A percentile compares a stretch with the other conserved stretches of the same genome.
Conservation (phyloP, 1,140 invertebrate genomes). For the Trichonephila clavipes region DNA sequence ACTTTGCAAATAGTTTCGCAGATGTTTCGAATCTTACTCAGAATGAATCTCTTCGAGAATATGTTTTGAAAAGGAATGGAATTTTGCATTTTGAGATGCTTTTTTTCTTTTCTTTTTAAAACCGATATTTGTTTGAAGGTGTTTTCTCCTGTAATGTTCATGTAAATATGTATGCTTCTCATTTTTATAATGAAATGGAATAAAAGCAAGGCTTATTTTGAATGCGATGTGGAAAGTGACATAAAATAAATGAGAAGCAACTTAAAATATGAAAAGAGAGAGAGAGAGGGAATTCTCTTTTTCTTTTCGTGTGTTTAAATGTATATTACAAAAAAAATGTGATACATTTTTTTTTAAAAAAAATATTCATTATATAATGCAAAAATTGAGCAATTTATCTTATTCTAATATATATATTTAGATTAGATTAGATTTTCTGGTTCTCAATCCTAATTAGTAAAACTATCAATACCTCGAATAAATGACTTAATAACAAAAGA, state of each 20-base stretch:
- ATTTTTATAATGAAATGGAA: not conserved
- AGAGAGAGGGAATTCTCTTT: no score
- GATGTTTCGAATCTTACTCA: not conserved
- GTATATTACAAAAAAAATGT: no score
- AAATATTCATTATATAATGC: no score
- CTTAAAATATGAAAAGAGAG: not conserved
- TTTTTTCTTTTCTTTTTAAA: not conserved
- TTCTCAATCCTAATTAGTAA: no score
- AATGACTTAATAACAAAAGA: no score
- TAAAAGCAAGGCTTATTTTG: not conserved
- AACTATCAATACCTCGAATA: no score
- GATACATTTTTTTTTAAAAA: no score
- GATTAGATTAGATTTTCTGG: no score
- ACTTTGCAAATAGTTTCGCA: slow-evolving; percentile 29
- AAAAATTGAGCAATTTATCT: no score
- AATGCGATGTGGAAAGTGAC: not conserved
- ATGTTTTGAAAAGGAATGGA: not conserved
- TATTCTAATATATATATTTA: no score
- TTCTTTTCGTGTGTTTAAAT: not conserved
- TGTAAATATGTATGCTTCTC: not conserved
- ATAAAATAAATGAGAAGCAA: not conserved
- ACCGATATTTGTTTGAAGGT: not conserved
- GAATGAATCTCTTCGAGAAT: not conserved
- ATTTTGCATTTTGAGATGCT: not conserved
- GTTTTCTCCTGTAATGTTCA: not conserved